Conservation (phyloP, 2,113 vertebrate species). For the Xenopus borealis region DNA sequence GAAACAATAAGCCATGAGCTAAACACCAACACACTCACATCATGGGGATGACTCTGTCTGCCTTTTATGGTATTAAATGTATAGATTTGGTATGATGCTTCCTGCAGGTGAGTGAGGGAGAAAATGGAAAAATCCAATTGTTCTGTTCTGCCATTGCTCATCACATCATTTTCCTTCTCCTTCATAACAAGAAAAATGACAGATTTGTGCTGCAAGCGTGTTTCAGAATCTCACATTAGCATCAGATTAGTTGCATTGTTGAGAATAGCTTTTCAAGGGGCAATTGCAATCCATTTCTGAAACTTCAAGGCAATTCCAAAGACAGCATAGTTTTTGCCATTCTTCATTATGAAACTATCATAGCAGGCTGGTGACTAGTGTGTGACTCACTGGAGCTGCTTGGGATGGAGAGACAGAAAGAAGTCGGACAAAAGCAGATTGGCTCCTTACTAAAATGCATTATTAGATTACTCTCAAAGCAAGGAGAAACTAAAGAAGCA, state of each 20-base stretch:
- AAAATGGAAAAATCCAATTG: constrained; percentile 11
- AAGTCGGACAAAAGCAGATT: accelerated
- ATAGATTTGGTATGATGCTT: background rate
- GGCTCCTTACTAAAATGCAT: background rate
- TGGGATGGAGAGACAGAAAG: background rate
- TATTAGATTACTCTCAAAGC: background rate
- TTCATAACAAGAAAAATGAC: background rate
- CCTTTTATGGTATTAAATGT: too few species aligned
- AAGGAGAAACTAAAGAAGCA: accelerated
- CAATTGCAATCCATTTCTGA: constrained; percentile 32
- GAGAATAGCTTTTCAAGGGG: constrained; percentile 35
- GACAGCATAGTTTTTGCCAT: constrained; percentile 14
- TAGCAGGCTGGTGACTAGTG: background rate
- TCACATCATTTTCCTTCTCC: background rate
- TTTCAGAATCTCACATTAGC: constrained; percentile 31
- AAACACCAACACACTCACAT: too few species aligned
- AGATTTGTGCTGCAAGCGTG: accelerated
- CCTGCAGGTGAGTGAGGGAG: background rate
- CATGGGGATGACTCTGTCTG: too few species aligned
- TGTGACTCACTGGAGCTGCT: background rate
- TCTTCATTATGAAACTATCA: background rate
- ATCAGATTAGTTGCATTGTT: constrained; percentile 15
- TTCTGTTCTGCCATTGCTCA: background rate
- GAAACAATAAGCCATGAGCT: too few species aligned
- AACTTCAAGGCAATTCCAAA: constrained; percentile 28